Percentiles rank a stretch among this genome's conserved stretches.
phyloP scores from a whole-genome alignment of 2,797 vertebrate genomes.

The Falco rusticolus region DNA sequence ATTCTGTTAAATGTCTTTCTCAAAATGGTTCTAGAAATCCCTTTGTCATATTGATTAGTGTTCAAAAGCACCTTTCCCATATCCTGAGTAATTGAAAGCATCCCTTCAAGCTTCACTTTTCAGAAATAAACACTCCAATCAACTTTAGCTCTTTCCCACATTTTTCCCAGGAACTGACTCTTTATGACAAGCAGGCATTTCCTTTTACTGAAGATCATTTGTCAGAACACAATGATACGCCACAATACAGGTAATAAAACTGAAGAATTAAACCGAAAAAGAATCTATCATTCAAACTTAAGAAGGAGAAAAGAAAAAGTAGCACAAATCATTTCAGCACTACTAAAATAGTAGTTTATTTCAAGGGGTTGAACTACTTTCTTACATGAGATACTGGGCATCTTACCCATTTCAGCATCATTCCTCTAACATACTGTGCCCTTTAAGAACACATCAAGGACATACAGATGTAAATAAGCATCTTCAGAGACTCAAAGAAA shows the following conservation, averaged over 20 bases:
- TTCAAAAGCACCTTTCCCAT: neutral
- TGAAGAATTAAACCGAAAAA: neutral
- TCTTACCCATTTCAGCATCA: neutral
- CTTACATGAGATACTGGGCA: neutral
- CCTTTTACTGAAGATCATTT: neutral
- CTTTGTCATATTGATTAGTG: neutral
- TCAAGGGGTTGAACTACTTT: neutral
- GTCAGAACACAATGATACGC: neutral
- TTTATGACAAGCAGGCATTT: neutral
- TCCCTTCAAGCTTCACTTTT: neutral
- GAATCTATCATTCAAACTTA: neutral
- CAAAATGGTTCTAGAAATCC: neutral
- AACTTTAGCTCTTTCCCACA: neutral
- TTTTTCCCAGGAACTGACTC: neutral
- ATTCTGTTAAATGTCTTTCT: neutral
- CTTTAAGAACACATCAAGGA: neutral
- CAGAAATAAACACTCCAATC: neutral
- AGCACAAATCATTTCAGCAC: neutral
- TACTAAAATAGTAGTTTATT: neutral
- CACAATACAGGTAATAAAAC: slow-evolving; percentile 1
- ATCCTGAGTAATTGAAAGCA: neutral
- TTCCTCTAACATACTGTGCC: neutral
- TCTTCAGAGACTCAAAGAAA: neutral
- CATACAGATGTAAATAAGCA: neutral
- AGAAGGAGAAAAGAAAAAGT: neutral